Conservation (phyloP, 2,797 vertebrate species). For the Halcyon leucocephala region DNA sequence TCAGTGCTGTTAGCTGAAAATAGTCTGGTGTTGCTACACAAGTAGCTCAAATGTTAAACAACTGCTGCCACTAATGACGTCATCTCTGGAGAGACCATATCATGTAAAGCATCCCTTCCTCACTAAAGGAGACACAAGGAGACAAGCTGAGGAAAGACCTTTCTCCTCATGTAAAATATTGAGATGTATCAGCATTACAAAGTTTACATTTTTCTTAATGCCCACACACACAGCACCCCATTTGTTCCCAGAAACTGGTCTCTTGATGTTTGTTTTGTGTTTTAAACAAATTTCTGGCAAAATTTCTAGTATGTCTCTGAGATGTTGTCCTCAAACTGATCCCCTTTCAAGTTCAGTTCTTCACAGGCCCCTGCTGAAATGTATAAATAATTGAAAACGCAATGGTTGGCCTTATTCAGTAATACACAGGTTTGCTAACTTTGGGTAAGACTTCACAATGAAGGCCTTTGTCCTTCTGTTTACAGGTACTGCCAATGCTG, state of each 20-base stretch:
- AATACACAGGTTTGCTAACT: not conserved
- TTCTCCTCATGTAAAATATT: not conserved
- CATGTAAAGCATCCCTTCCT: not conserved
- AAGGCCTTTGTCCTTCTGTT: constrained; percentile 28
- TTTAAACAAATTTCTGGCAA: not conserved
- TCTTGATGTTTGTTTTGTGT: not conserved
- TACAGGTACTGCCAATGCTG: not conserved
- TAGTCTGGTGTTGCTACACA: not conserved
- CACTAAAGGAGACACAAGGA: not conserved
- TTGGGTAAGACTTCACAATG: not conserved
- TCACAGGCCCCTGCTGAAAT: not conserved
- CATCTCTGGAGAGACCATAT: not conserved
- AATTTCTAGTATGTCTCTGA: not conserved
- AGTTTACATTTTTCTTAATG: not conserved
- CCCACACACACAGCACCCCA: not conserved
- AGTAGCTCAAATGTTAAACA: not conserved
- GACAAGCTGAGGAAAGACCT: not conserved
- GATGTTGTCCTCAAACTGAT: not conserved
- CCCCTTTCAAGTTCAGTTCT: not conserved
- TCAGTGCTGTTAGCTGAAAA: not conserved
- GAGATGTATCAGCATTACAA: not conserved
- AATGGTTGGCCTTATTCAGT: not conserved
- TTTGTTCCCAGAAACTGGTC: not conserved
- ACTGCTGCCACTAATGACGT: not conserved
- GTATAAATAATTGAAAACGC: not conserved